A percentile compares a stretch with the other conserved stretches of the same genome.
Evolutionary conservation across 2,888 invertebrate species (phyloP).

Genomic region (Drosophila recens): DNA sequence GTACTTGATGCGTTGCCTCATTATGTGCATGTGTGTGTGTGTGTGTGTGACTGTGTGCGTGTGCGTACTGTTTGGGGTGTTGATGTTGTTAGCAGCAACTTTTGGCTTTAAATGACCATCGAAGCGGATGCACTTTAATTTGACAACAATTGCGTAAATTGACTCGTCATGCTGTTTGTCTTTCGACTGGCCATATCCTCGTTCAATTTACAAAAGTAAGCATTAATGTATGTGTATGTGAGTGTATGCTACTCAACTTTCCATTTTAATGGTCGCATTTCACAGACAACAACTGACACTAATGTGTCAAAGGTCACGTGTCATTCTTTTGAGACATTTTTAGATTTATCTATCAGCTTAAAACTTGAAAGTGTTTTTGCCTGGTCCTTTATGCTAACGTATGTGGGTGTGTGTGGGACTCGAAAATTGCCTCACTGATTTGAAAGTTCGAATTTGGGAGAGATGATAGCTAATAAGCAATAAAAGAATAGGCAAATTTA

Average conservation of each 20-base stretch:
- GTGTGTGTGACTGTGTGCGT: not conserved
- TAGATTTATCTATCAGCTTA: constrained; percentile 68
- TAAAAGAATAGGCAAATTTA: not conserved
- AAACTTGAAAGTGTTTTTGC: constrained; percentile 47
- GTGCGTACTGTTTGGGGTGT: constrained; percentile 33
- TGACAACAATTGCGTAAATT: constrained; percentile 82
- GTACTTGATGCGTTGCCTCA: constrained; percentile 75
- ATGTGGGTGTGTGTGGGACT: constrained; percentile 1
- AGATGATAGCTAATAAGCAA: constrained; percentile 5
- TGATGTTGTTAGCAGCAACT: constrained; percentile 46
- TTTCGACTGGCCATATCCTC: constrained; percentile 55
- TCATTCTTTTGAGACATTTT: constrained; percentile 77
- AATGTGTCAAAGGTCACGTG: constrained; percentile 85
- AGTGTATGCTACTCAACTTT: constrained; percentile 47
- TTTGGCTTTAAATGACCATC: constrained; percentile 82
- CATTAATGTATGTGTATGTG: constrained; percentile 3
- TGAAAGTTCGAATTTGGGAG: not conserved
- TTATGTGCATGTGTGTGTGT: constrained; percentile 37
- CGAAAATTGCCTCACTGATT: not conserved
- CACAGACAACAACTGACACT: constrained; percentile 79
- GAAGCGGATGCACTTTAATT: constrained; percentile 85
- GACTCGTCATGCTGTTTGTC: constrained; percentile 75
- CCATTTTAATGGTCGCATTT: constrained; percentile 51
- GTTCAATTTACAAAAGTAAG: constrained; percentile 1
- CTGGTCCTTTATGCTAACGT: constrained; percentile 18